Evolutionary conservation across 2,113 vertebrate species (phyloP).

Genomic region (Tautogolabrus adspersus): DNA sequence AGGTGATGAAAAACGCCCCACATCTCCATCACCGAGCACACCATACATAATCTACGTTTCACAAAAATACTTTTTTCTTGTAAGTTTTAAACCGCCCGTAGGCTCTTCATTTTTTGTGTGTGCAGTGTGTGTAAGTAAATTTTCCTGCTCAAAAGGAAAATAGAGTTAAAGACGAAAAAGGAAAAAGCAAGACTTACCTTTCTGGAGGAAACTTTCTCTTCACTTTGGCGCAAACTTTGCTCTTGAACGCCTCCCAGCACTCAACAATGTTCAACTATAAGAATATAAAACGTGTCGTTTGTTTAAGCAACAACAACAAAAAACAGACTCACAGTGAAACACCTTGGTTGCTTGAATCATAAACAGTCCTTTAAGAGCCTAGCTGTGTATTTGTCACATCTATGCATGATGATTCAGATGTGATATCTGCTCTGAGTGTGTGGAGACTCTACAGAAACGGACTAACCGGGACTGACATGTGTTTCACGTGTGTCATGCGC

Average conservation of each 20-base stretch:
- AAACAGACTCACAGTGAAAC: neutral
- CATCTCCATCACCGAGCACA: slow-evolving; percentile 83
- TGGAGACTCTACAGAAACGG: slow-evolving; percentile 23
- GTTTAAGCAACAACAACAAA: neutral
- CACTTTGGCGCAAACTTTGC: slow-evolving; percentile 14
- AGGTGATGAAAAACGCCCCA: slow-evolving; percentile 85
- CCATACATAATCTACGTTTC: neutral
- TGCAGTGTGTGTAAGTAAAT: neutral
- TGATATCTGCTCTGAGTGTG: slow-evolving; percentile 19
- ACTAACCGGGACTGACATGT: neutral
- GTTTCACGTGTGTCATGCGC: slow-evolving; percentile 81
- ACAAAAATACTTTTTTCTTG: neutral
- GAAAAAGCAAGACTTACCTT: slow-evolving; percentile 37
- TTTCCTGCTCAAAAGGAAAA: neutral
- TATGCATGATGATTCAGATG: slow-evolving; percentile 24
- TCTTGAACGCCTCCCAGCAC: slow-evolving; percentile 31
- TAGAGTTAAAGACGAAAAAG: neutral
- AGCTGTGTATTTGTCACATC: slow-evolving; percentile 17
- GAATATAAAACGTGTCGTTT: neutral
- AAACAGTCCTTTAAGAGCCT: neutral
- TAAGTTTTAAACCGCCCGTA: neutral
- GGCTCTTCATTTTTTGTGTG: no score
- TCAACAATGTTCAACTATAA: neutral
- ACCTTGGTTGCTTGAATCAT: neutral
- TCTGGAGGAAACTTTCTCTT: slow-evolving; percentile 40